A percentile compares a stretch with the other conserved stretches of the same genome.
phyloP scores from a whole-genome alignment of 2,888 invertebrate species.

The Mechanitis mazaeus region DNA sequence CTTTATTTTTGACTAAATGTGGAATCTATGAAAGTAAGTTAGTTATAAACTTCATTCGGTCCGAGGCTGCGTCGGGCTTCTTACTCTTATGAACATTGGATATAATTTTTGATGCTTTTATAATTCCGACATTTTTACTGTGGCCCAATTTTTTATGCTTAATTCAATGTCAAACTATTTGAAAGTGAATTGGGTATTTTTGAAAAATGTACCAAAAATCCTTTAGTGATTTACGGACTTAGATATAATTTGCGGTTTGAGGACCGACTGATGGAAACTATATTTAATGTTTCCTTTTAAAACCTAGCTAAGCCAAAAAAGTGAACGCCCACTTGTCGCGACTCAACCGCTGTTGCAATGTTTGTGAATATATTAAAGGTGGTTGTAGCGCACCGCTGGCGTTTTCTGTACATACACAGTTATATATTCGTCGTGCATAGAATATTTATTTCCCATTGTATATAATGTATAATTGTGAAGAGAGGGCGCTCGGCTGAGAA shows the following conservation, averaged over 20 bases:
- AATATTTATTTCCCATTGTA: constrained; percentile 74
- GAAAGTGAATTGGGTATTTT: constrained; percentile 46
- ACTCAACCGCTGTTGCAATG: constrained; percentile 22
- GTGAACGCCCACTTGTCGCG: constrained; percentile 54
- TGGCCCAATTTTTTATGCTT: constrained; percentile 27
- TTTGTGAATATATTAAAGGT: constrained; percentile 45
- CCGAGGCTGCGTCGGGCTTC: constrained; percentile 4
- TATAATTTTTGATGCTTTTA: constrained; percentile 34
- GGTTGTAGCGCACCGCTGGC: constrained; percentile 29
- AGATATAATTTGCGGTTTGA: constrained; percentile 24
- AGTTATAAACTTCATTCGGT: not conserved
- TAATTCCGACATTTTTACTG: constrained; percentile 22
- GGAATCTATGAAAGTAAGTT: not conserved
- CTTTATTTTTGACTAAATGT: constrained; percentile 35
- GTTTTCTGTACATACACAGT: constrained; percentile 65
- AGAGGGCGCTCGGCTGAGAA: constrained; percentile 23
- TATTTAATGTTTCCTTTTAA: constrained; percentile 32
- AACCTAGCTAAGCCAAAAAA: constrained; percentile 68
- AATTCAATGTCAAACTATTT: constrained; percentile 18
- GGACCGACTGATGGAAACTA: constrained; percentile 15
- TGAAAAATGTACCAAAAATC: constrained; percentile 65
- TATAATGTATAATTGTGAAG: constrained; percentile 64
- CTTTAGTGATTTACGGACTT: constrained; percentile 45
- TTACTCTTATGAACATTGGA: constrained; percentile 30
- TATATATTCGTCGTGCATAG: constrained; percentile 60